Evolutionary conservation across 2,113 vertebrate species (phyloP), one percentile per base, ranked within the genome.

Genomic region (Zeus faber): DNA sequence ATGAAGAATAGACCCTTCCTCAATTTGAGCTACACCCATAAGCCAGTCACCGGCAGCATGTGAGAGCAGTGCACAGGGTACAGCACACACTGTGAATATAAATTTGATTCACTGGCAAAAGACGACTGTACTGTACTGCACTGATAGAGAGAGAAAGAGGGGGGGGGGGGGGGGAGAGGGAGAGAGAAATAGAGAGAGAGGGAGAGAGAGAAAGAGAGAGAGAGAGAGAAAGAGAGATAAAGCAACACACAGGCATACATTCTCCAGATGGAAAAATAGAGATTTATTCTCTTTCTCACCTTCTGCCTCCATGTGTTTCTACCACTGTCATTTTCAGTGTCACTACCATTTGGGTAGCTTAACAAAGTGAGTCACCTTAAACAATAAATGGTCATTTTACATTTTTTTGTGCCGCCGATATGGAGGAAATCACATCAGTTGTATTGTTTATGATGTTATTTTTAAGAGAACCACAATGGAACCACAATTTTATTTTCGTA

Each of bases 181-280:
- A 59, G 47, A 56, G 37, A 16, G 40, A 49, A 37, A 64, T 37
- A 52, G 35, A 35, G 17, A 58, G n/a, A 44, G 27, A 46, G 27
- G 57, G 44, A 49, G 47, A 29, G 8, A 49, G 47, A 49, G 25
- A 4, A 25, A 49, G 25, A 29, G 47, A 49, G 26, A 35, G 48
- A 43, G 43, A 40, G 57, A 43, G 54, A 56, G 53, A 43, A 51
- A 54, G 54, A 43, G 59, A 66, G 73, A 79, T 73, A 69, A 76
- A 60, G 65, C 68, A 81, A 61, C 78, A 74, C 62, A 85, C 79
- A 85, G 85, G 83, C 83, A 87, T 72, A 82, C 76, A 84, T 86
- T 85, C 70, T 74, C 66, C 60, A 75, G 51, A 81, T 72, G 56
- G 58, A 80, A 67, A 70, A 68, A 61, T 57, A 31, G 43, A 74